phyloP scores from a whole-genome alignment of 2,888 invertebrate genomes.

The Hipparchia sbordonii region DNA sequence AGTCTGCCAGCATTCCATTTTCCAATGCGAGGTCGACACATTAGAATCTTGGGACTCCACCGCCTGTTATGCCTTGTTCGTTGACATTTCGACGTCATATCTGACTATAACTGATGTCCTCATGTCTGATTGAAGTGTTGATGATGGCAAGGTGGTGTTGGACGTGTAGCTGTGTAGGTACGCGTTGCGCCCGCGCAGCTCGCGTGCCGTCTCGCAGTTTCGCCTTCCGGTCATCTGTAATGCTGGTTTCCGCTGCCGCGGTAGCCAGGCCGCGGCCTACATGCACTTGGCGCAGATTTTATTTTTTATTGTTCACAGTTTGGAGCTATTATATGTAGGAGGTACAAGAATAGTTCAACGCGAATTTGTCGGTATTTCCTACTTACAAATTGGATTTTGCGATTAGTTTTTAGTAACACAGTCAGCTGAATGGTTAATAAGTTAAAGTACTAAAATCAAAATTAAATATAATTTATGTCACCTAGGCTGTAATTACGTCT shows the following conservation, averaged over 20 bases:
- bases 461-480: no score
- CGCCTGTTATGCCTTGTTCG: no score
- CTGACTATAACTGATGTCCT: no score
- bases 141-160: background rate
- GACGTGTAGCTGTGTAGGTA: constrained; percentile 18
- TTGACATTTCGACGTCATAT: no score
- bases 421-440: no score
- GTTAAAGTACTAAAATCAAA: no score
- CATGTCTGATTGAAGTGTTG: no score
- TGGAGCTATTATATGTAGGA: background rate
- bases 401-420: background rate
- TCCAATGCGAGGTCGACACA: no score
- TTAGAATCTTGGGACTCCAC: no score
- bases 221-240: constrained; percentile 70
- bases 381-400: background rate
- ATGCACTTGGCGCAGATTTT: constrained; percentile 12
- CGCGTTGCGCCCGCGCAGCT: constrained; percentile 44
- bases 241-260: constrained; percentile 45
- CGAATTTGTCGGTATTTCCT: background rate
- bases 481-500: no score
- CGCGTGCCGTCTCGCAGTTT: constrained; percentile 63
- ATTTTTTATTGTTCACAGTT: constrained; percentile 28
- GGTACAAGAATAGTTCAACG: constrained; percentile 13
- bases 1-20: no score
- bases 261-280: constrained; percentile 38